Evolutionary conservation across 2,113 vertebrate species (phyloP).

Genomic region (Apus apus): DNA sequence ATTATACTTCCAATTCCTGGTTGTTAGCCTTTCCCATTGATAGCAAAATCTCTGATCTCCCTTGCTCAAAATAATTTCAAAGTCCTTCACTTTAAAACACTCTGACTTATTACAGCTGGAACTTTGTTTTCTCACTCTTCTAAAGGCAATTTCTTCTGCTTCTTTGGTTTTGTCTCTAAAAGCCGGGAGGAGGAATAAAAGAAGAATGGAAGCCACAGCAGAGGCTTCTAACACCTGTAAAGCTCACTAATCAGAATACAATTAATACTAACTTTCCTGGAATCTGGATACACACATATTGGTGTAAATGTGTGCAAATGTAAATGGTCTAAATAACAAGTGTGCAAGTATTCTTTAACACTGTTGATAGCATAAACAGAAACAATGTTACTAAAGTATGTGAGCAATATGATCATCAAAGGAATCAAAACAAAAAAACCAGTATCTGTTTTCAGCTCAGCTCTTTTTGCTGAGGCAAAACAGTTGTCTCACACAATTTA

Average conservation of each 20-base stretch:
- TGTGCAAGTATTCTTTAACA: neutral
- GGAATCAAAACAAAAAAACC: neutral
- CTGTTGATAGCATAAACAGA: neutral
- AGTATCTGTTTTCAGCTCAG: neutral
- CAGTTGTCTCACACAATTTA: neutral
- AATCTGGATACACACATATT: neutral
- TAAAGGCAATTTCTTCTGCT: neutral
- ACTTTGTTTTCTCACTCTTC: neutral
- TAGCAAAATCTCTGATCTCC: neutral
- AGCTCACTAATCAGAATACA: neutral
- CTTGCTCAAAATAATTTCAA: neutral
- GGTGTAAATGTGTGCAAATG: neutral
- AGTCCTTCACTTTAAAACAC: neutral
- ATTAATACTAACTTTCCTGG: neutral
- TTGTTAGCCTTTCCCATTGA: neutral
- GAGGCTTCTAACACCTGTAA: neutral
- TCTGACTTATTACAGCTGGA: neutral
- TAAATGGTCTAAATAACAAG: neutral
- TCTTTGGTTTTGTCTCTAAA: neutral
- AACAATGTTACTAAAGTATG: neutral
- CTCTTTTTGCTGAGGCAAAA: neutral
- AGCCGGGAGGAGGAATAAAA: neutral
- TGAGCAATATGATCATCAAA: neutral
- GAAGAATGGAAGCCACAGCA: neutral
- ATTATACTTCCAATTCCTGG: neutral